phyloP scores from a whole-genome alignment of 2,797 vertebrate genomes.

The Labroides dimidiatus region DNA sequence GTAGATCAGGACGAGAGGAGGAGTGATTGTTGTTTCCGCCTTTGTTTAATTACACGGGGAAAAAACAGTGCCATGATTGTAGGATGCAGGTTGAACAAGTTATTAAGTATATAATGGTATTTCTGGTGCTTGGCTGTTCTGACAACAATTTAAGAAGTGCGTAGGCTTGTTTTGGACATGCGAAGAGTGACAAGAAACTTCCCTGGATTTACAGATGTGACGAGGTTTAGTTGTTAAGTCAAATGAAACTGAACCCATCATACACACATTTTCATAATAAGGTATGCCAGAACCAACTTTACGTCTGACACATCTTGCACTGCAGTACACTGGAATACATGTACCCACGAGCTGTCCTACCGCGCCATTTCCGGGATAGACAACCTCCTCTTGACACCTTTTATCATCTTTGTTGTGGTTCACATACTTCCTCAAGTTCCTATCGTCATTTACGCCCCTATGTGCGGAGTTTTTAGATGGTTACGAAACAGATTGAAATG shows the following conservation, averaged over 20 bases:
- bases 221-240: not conserved
- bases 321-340: too few species aligned
- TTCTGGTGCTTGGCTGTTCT: too few species aligned
- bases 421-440: not conserved
- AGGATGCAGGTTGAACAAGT: too few species aligned
- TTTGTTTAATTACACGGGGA: not conserved
- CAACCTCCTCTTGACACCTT: fast-evolving
- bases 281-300: too few species aligned
- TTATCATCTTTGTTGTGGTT: not conserved
- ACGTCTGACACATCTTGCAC: too few species aligned
- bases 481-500: too few species aligned
- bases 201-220: not conserved
- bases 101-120: too few species aligned
- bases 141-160: too few species aligned
- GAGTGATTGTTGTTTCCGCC: not conserved
- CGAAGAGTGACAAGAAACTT: not conserved
- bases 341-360: not conserved
- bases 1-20: not conserved
- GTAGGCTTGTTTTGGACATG: not conserved
- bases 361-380: not conserved
- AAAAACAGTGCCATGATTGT: too few species aligned
- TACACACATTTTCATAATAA: not conserved
- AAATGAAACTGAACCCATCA: too few species aligned
- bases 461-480: too few species aligned
- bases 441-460: too few species aligned